Percentiles rank a stretch among this genome's conserved stretches.
phyloP scores from a whole-genome alignment of 2,888 invertebrate species.

The Lasioglossum zephyrum region DNA sequence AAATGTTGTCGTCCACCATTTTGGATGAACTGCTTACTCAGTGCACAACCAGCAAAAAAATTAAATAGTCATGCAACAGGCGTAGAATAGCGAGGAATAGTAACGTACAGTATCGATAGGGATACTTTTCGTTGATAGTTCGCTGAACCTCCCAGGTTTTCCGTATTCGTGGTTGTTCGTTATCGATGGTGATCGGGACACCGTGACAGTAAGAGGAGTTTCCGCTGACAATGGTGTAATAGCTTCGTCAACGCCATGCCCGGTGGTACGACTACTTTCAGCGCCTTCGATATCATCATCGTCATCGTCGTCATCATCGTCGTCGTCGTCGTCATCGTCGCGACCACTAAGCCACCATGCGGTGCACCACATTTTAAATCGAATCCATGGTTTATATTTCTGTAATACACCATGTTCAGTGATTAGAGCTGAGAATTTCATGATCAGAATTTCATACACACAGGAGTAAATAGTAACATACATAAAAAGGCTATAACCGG shows the following conservation, averaged over 20 bases:
- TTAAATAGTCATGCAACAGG: constrained; percentile 13
- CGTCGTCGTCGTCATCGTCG: constrained; percentile 90
- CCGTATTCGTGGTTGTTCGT: constrained; percentile 85
- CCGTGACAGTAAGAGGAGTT: constrained; percentile 94
- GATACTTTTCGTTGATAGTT: constrained; percentile 77
- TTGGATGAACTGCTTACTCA: not conserved
- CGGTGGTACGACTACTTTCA: constrained; percentile 87
- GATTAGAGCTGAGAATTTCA: too few relatives aligned
- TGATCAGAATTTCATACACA: not conserved
- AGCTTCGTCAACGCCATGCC: constrained; percentile 88
- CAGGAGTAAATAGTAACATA: not conserved
- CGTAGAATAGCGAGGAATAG: not conserved
- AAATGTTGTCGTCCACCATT: not conserved
- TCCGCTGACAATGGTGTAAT: constrained; percentile 92
- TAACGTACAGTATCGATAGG: constrained; percentile 82
- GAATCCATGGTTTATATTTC: constrained; percentile 86
- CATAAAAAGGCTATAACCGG: not conserved
- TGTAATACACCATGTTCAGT: constrained; percentile 52
- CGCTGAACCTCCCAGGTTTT: constrained; percentile 78
- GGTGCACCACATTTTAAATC: constrained; percentile 91
- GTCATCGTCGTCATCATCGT: constrained; percentile 89
- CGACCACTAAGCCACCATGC: constrained; percentile 96
- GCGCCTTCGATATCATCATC: constrained; percentile 87
- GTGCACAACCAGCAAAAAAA: not conserved
- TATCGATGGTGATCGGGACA: constrained; percentile 93